Conservation (phyloP, 64 coral and sea anemone genomes). For the Platygyra sinensis region DNA sequence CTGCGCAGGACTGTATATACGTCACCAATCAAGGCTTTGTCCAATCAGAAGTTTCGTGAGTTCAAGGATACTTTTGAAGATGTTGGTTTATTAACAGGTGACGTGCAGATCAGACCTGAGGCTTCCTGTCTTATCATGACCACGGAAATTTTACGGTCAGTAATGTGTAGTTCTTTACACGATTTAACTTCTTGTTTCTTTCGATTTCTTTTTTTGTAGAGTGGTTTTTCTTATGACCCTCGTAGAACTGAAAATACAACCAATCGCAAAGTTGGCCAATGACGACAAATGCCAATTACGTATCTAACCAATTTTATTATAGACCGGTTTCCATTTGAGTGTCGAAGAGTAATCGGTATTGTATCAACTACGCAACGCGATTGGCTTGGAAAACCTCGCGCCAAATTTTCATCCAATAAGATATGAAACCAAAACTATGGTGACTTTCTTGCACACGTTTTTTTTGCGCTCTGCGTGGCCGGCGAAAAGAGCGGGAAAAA, state of each 20-base stretch:
- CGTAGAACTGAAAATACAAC: not conserved
- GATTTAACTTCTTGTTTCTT: not conserved
- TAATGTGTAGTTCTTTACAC: no score
- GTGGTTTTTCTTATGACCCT: not conserved
- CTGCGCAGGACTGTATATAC: slow-evolving; percentile 87
- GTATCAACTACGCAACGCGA: no score
- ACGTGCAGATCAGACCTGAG: slow-evolving; percentile 92
- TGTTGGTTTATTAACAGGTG: slow-evolving; percentile 90
- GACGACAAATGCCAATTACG: not conserved
- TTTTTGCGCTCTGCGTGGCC: no score
- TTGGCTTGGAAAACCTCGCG: no score
- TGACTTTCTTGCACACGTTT: no score
- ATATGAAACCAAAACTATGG: no score
- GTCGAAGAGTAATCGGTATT: no score
- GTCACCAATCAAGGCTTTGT: slow-evolving; percentile 96
- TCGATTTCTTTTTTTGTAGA: no score
- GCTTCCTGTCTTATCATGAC: slow-evolving; percentile 97
- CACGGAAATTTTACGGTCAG: slow-evolving; percentile 93
- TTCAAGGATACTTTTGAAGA: slow-evolving; percentile 97
- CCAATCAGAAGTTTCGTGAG: slow-evolving; percentile 98
- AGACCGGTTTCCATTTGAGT: no score
- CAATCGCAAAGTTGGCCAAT: not conserved
- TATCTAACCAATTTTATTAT: not conserved
- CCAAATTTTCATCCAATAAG: no score
- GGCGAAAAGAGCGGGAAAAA: not conserved